Base-by-base conservation (phyloP, 2,888 invertebrate genomes). In the Rotaria magnacalcarata region DNA sequence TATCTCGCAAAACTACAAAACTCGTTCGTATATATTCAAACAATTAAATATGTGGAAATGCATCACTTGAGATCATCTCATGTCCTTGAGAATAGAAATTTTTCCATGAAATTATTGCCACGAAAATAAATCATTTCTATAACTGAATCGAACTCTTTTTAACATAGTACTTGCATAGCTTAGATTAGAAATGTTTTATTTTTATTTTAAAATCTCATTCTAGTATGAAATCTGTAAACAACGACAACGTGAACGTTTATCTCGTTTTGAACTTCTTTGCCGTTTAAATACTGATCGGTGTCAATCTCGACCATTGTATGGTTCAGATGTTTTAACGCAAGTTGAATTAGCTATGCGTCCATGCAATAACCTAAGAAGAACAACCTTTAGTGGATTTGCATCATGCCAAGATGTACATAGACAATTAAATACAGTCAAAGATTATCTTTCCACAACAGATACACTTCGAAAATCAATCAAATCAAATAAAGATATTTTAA, bases 381-480 rank as follows among this genome's bases (percentile, higher is more conserved):
- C 43, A 47, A 47, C 43, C 10, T 47, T 47, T 47, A 47, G 47
- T n/a, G 80, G 80, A 41, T 47, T 47, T 80, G 24, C 47, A 47
- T 7, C 24, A 24, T 80, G 80, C n/a, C 47, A 80, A 47, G 24
- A 80, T 80, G 34, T 80, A n/a, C n/a, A n/a, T n/a, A 43, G 11
- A 47, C 10, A 43, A n/a, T n/a, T 80, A 47, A 34, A 27, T 67
- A 47, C 80, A 24, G n/a, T 47, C 24, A 80, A 80, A 80, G 84
- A 80, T 80, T 80, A 11, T 80, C 47, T 80, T 47, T 47, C 47
- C 16, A 86, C 54, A 21, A 85, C 54, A 50, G 41, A 85, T 41
- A 50, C 47, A 24, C 34, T 85, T 43, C 8, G 96, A 96, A 90
- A 86, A 41, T 84, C 19, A 56, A 19, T 67, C 67, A 50, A 67